Percentiles rank a stretch among this genome's conserved stretches.
phyloP scores from a whole-genome alignment of 2,113 vertebrate species.

The Anas platyrhynchos region DNA sequence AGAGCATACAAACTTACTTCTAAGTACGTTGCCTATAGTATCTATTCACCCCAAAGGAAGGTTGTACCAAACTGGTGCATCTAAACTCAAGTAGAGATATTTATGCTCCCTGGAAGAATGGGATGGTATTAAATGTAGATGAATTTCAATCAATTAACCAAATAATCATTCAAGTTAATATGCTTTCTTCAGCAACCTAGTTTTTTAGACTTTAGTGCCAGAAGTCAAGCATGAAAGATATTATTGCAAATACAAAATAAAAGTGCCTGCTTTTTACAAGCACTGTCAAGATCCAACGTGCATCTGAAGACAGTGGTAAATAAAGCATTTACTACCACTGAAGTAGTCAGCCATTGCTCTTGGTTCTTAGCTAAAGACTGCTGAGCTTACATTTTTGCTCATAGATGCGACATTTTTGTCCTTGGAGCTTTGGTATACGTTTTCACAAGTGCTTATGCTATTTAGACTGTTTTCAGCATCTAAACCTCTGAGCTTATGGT shows the following conservation, averaged over 20 bases:
- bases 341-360: not conserved
- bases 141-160: not conserved
- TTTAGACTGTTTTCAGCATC: not conserved
- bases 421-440: not conserved
- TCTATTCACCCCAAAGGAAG: not conserved
- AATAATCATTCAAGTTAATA: not conserved
- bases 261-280: not conserved
- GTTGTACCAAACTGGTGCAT: not conserved
- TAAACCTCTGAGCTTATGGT: not conserved
- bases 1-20: not conserved
- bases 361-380: not conserved
- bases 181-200: not conserved
- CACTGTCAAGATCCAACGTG: rapidly evolving
- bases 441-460: not conserved
- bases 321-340: not conserved
- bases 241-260: not conserved
- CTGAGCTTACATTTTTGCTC: not conserved
- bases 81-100: not conserved
- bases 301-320: not conserved
- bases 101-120: not conserved
- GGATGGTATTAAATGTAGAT: not conserved
- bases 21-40: not conserved
- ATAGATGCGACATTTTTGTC: not conserved
- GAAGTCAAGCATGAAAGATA: not conserved
- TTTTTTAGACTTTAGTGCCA: not conserved